These are phyloP conservation scores for Plotosus lineatus DNA, from an alignment of 2,113 vertebrate genomes.

Conservation along the genomic window DNA sequence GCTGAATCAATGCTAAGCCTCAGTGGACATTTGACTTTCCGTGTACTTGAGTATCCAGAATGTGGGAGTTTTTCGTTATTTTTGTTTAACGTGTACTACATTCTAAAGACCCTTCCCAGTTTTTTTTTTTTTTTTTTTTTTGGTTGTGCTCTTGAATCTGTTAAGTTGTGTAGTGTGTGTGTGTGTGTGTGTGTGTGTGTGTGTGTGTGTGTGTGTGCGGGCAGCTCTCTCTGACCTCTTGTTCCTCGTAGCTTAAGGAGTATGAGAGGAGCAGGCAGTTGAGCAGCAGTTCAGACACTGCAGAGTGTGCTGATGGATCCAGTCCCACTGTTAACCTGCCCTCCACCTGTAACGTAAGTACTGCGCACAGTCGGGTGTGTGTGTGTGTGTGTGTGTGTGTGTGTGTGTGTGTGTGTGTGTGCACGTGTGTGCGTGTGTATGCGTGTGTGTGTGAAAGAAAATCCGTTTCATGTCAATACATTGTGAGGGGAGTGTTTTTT, in stretches of 20 bases:
- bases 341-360: conserved; percentile 94
- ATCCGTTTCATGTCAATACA: neutral
- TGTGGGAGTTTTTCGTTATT: neutral
- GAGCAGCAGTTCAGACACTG: conserved; percentile 78
- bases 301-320: conserved; percentile 88
- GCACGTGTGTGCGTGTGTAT: neutral
- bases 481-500: neutral
- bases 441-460: no score
- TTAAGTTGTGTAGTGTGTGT: neutral
- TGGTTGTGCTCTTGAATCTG: neutral
- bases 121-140: neutral
- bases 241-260: conserved; percentile 93
- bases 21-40: conserved; percentile 43
- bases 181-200: conserved; percentile 42
- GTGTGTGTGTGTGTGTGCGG: conserved; percentile 14
- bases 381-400: conserved; percentile 18
- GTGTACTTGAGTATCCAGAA: neutral
- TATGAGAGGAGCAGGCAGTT: conserved; percentile 89
- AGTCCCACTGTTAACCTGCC: conserved; percentile 85
- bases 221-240: conserved; percentile 73
- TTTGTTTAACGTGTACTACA: neutral
- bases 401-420: conserved; percentile 24
- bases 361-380: conserved; percentile 38
- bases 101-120: neutral
- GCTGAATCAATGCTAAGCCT: conserved; percentile 54